Evolutionary conservation across 2,888 invertebrate genomes (phyloP).

Genomic region (Nomada lathburiana): DNA sequence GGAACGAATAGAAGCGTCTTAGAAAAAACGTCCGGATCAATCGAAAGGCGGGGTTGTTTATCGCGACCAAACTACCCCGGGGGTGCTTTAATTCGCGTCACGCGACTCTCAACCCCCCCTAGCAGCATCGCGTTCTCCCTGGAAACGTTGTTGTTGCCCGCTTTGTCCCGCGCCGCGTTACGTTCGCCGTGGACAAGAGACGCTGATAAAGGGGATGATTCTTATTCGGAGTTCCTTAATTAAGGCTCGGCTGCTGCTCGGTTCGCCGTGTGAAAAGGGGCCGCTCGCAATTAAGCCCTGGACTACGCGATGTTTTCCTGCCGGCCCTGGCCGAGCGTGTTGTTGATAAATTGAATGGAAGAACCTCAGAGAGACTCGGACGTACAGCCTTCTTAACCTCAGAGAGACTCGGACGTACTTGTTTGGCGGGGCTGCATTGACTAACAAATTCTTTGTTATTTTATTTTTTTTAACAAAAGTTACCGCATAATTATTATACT

Average conservation of each 20-base stretch:
- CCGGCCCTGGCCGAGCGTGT: constrained; percentile 22
- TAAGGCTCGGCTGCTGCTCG: constrained; percentile 24
- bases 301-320: constrained; percentile 34
- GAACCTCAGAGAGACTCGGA: too few species aligned
- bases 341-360: constrained; percentile 47
- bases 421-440: background rate
- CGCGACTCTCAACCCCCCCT: too few species aligned
- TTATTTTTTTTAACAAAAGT: too few species aligned
- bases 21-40: background rate
- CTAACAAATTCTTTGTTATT: too few species aligned
- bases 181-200: background rate
- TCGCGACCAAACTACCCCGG: background rate
- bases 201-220: constrained; percentile 42
- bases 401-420: too few species aligned
- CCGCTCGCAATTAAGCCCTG: constrained; percentile 48
- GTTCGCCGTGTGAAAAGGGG: constrained; percentile 28
- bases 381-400: background rate
- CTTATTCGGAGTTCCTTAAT: constrained; percentile 44
- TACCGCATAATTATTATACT: too few species aligned
- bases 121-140: too few species aligned
- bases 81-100: constrained; percentile 9
- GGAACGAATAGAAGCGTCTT: too few species aligned
- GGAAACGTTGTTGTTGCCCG: too few species aligned
- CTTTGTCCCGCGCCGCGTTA: background rate
- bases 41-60: too few species aligned